phyloP scores from a whole-genome alignment of 2,888 invertebrate species.

The Palloptera scutellata region DNA sequence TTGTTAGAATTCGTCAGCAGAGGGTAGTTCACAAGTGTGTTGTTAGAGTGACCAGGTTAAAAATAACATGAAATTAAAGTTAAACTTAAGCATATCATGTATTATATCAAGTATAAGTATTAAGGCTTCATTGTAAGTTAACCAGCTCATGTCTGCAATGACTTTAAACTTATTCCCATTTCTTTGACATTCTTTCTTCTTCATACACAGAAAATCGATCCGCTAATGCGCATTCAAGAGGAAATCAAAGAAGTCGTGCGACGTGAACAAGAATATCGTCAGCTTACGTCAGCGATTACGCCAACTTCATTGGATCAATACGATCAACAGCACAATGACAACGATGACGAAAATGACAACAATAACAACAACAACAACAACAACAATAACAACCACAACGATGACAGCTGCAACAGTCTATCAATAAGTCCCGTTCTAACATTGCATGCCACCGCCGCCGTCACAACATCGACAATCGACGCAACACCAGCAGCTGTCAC shows the following conservation, averaged over 20 bases:
- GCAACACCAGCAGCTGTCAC: too few relatives aligned
- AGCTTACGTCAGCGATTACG: conserved; percentile 57
- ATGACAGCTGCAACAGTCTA: conserved; percentile 38
- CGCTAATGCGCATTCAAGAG: conserved; percentile 82
- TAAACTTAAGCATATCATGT: background rate
- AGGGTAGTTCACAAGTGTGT: too few relatives aligned
- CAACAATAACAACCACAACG: conserved; percentile 35
- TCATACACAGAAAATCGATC: conserved; percentile 72
- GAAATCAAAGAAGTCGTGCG: conserved; percentile 88
- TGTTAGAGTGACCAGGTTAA: too few relatives aligned
- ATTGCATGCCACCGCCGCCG: background rate
- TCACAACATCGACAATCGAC: conserved; percentile 2
- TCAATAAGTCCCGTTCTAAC: conserved; percentile 32
- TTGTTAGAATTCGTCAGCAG: too few relatives aligned
- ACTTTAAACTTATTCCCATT: background rate
- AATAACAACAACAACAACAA: conserved; percentile 33
- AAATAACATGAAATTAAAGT: too few relatives aligned
- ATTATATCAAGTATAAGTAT: background rate
- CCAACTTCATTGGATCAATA: conserved; percentile 45
- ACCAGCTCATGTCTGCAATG: too few relatives aligned
- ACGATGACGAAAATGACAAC: conserved; percentile 35
- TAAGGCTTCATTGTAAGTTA: too few relatives aligned
- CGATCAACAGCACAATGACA: conserved; percentile 30
- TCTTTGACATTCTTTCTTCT: conserved; percentile 41
- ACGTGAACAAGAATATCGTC: conserved; percentile 80